These are phyloP conservation scores for Parambassis ranga DNA, from an alignment of 2,797 vertebrate species.

Conservation along the genomic window DNA sequence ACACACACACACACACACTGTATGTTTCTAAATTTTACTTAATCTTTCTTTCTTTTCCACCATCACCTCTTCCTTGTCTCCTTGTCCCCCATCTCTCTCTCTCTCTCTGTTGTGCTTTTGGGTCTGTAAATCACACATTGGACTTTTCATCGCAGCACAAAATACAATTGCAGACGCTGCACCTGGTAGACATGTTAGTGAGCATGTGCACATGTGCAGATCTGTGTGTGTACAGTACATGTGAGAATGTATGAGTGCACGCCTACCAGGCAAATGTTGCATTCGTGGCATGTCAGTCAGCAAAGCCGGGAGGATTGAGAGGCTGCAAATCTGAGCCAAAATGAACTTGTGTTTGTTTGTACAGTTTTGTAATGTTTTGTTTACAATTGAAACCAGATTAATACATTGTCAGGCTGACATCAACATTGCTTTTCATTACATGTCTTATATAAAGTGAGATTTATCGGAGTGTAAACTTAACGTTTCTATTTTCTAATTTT, in stretches of 20 bases:
- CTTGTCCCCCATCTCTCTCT: not conserved
- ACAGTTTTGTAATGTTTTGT: not conserved
- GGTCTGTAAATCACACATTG: constrained; percentile 68
- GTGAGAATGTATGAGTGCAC: constrained; percentile 26
- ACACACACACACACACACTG: not conserved
- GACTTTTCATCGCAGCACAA: constrained; percentile 59
- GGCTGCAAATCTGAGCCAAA: too few species aligned
- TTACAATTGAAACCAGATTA: not conserved
- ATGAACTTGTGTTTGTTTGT: too few species aligned
- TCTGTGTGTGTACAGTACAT: constrained; percentile 23
- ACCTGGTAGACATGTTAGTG: constrained; percentile 71
- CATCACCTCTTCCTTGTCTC: constrained; percentile 6
- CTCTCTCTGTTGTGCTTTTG: constrained; percentile 29
- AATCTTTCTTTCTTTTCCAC: not conserved
- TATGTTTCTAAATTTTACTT: constrained; percentile 25
- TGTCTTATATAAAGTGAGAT: too few species aligned
- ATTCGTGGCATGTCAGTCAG: not conserved
- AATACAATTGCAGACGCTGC: constrained; percentile 69
- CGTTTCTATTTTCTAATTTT: too few species aligned
- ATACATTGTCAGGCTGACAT: too few species aligned
- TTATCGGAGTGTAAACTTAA: too few species aligned
- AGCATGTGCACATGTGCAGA: constrained; percentile 36
- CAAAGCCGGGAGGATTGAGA: too few species aligned
- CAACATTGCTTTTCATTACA: too few species aligned
- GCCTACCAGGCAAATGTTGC: not conserved